Percentiles rank a stretch among this genome's conserved stretches.
Evolutionary conservation across 1,140 invertebrate genomes (phyloP).

Genomic region (Polypedilum pembai): DNA sequence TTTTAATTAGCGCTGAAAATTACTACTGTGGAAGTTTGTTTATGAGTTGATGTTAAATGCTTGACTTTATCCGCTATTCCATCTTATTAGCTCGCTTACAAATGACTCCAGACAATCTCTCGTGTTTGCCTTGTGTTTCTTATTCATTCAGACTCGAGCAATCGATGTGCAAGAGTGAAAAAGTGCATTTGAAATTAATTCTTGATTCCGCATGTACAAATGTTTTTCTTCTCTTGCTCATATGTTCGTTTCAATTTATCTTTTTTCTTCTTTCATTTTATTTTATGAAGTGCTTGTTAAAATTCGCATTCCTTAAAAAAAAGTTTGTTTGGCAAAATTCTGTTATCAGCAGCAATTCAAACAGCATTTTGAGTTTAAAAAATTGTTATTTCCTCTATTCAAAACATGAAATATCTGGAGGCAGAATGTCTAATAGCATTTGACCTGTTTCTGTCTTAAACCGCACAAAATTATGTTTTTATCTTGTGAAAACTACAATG

Average conservation of each 20-base stretch:
- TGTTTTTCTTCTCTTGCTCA: too few relatives aligned
- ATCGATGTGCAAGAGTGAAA: neutral
- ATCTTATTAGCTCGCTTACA: neutral
- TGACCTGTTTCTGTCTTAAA: neutral
- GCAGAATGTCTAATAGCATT: neutral
- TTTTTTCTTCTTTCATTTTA: neutral
- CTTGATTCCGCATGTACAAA: neutral
- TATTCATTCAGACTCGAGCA: neutral
- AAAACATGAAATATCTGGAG: neutral
- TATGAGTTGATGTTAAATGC: neutral
- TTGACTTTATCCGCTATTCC: slow-evolving; percentile 25
- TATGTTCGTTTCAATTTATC: too few relatives aligned
- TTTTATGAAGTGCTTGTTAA: neutral
- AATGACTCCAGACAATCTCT: slow-evolving; percentile 22
- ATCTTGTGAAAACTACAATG: neutral
- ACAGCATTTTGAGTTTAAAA: too few relatives aligned
- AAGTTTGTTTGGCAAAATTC: too few relatives aligned
- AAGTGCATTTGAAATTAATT: neutral
- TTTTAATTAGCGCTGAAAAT: slow-evolving; percentile 26
- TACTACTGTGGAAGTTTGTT: neutral
- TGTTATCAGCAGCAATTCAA: too few relatives aligned
- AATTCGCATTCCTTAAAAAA: too few relatives aligned
- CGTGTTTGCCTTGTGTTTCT: neutral
- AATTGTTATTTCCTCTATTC: too few relatives aligned
- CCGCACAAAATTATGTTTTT: slow-evolving; percentile 1